phyloP scores from a whole-genome alignment of 2,113 vertebrate genomes.

The Microtus montanus region DNA sequence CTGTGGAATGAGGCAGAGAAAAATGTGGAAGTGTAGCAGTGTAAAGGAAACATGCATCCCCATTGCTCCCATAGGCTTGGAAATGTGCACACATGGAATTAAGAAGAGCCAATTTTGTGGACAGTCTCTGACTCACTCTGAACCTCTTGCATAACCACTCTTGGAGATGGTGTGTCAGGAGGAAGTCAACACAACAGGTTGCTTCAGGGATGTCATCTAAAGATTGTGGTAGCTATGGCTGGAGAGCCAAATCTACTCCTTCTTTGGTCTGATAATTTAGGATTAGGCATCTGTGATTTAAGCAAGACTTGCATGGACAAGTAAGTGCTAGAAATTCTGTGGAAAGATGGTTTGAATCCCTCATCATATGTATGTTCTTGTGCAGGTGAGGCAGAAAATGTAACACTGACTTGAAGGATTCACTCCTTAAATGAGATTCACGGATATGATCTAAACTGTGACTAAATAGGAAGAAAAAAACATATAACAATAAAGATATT shows the following conservation, averaged over 20 bases:
- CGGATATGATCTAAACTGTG: background rate
- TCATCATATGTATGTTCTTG: background rate
- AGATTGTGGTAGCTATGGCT: background rate
- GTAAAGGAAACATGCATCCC: conserved; percentile 22
- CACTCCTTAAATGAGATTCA: background rate
- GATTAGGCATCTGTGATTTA: background rate
- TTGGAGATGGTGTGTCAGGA: conserved; percentile 10
- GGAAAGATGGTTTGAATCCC: background rate
- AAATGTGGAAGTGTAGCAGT: background rate
- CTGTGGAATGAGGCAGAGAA: background rate
- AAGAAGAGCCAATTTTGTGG: conserved; percentile 1
- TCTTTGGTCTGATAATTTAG: background rate
- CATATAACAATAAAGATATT: background rate
- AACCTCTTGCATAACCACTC: background rate
- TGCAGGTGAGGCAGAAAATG: background rate
- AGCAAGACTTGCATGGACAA: background rate
- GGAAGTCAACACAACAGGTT: background rate
- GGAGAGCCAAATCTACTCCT: background rate
- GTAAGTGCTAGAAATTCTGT: background rate
- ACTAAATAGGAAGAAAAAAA: conserved; percentile 30
- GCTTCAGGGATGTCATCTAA: conserved; percentile 44
- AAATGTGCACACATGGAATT: background rate
- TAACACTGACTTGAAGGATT: background rate
- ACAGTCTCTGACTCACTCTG: conserved; percentile 7
- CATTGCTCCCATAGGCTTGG: background rate